A percentile compares a stretch with the other conserved stretches of the same genome.
These are phyloP conservation scores for Empidonax traillii DNA, from an alignment of 2,113 vertebrate genomes.

Conservation along the genomic window DNA sequence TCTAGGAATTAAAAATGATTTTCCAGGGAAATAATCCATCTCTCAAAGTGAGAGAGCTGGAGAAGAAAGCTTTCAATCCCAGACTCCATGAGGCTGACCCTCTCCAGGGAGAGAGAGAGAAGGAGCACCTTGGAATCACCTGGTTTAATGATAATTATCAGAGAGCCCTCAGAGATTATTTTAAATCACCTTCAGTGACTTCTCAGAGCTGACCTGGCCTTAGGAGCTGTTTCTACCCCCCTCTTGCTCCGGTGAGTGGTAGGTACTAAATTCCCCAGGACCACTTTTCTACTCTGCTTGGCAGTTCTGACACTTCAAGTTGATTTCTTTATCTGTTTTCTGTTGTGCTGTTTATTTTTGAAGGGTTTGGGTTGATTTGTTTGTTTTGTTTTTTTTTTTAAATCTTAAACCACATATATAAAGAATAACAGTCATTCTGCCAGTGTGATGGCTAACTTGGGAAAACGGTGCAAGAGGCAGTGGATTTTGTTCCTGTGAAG, in stretches of 20 bases:
- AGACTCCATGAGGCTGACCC: neutral
- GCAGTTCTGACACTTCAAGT: neutral
- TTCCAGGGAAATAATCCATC: neutral
- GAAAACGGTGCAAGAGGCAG: neutral
- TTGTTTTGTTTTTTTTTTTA: neutral
- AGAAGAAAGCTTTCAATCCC: neutral
- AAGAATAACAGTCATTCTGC: neutral
- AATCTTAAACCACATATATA: neutral
- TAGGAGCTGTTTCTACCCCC: neutral
- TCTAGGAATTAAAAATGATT: neutral
- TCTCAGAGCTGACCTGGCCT: neutral
- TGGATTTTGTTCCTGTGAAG: conserved; percentile 6
- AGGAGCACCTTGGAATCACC: neutral
- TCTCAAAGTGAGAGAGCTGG: neutral
- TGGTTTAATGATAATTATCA: neutral
- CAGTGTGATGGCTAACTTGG: neutral
- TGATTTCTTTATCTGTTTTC: neutral
- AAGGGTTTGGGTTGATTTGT: neutral
- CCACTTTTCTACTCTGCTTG: neutral
- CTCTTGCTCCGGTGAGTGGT: neutral
- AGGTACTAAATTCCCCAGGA: neutral
- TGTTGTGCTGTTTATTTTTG: neutral
- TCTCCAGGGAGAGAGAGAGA: neutral
- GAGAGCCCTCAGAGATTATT: neutral
- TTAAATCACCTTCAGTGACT: neutral